Base-by-base conservation (phyloP, 2,797 vertebrate genomes). In the Sebastes vulpes region DNA sequence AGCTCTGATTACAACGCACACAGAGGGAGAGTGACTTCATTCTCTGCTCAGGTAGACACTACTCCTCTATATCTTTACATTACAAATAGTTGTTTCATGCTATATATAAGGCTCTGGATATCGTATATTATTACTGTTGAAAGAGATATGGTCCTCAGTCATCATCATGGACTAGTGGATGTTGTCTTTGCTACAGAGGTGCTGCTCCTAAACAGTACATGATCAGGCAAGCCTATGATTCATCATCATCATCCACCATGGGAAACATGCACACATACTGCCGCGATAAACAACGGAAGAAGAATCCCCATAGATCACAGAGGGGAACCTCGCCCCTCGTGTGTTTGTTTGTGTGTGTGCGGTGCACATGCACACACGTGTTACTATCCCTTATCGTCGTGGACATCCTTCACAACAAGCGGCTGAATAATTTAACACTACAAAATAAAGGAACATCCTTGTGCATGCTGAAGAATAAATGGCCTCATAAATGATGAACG, bases 391-490 rank as follows among this genome's bases (percentile, higher is more conserved):
- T 89, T 84, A 89, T 89, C 84, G 63, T 80, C 63, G 25, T 48
- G 82, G 81, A 70, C 93, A 91, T 90, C 86, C 85, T 86, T 87
- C 85, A 91, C 84, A 92, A 86, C 88, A 81, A 91, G 83, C 50
- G 6, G 25, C 78, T 95, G 84, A 95, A 96, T 95, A 86, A 96
- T 95, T 91, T 77, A 95, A 66, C 14, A 38, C 66, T 82, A 93
- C 93, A 95, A 95, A 95, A 93, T 90, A 92, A 94, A 92, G 76
- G 83, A 86, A 87, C 87, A 92, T 93, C 81, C 72, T 67, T 63
- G 81, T 77, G 78, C 88, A 89, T 91, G 89, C 61, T 42, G 65
- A 80, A 92, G 85, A 89, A 91, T 91, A 91, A 93, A 92, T 50
- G 75, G 58, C 52, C 58, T 87, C 23, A 91, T 94, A 69, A 92